These are phyloP conservation scores for Chloroclysta siterata DNA, from an alignment of 2,888 invertebrate genomes.

Conservation along the genomic window DNA sequence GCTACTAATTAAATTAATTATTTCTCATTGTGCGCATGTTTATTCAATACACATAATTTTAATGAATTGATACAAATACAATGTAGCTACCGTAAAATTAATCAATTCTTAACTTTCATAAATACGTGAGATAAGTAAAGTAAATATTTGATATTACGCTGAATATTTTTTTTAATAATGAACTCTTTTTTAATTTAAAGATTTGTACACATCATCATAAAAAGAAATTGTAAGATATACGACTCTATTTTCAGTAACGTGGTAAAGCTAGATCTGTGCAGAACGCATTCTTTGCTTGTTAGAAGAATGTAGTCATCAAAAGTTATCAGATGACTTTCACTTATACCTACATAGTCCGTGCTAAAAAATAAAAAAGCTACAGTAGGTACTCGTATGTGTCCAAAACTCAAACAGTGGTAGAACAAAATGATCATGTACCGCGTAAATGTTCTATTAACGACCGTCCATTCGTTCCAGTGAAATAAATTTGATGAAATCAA, in stretches of 20 bases:
- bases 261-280: too few relatives aligned
- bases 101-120: constrained; percentile 16
- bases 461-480: constrained; percentile 67
- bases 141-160: too few relatives aligned
- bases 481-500: constrained; percentile 75
- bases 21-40: constrained; percentile 73
- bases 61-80: constrained; percentile 47
- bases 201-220: too few relatives aligned
- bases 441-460: constrained; percentile 69
- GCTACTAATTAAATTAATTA: constrained; percentile 82
- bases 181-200: too few relatives aligned
- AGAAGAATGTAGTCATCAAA: too few relatives aligned
- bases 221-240: too few relatives aligned
- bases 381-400: neutral
- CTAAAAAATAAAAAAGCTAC: neutral
- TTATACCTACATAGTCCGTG: neutral
- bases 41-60: constrained; percentile 70
- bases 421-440: constrained; percentile 42
- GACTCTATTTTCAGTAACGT: too few relatives aligned
- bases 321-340: neutral
- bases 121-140: neutral
- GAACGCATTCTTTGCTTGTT: too few relatives aligned
- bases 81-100: constrained; percentile 27
- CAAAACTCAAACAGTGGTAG: constrained; percentile 11
- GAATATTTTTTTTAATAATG: too few relatives aligned